phyloP scores from a whole-genome alignment of 2,113 vertebrate genomes.

The Taurulus bubalis region DNA sequence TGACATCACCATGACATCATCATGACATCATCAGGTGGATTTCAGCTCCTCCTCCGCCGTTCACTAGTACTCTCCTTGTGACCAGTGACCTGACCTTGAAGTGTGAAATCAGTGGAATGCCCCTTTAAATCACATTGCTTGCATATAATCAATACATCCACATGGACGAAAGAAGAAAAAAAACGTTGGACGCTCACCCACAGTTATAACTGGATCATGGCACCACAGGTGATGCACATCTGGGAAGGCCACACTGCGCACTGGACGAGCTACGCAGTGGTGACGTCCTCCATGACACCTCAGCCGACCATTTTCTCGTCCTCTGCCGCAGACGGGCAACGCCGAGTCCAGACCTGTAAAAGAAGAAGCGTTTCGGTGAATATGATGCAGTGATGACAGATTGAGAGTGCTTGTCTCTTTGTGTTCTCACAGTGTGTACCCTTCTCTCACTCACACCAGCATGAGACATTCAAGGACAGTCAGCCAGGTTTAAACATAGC shows the following conservation, averaged over 20 bases:
- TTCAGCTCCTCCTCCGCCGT: not conserved
- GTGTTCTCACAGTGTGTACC: slow-evolving; percentile 1
- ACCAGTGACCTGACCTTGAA: not conserved
- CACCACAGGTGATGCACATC: slow-evolving; percentile 85
- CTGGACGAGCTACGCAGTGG: slow-evolving; percentile 54
- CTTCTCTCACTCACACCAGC: slow-evolving; percentile 10
- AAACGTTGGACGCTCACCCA: slow-evolving; percentile 86
- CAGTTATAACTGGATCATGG: slow-evolving; percentile 93
- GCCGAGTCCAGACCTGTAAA: slow-evolving; percentile 44
- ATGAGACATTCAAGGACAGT: slow-evolving; percentile 27
- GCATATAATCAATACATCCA: not conserved
- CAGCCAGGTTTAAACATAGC: slow-evolving; percentile 33
- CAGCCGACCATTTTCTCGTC: slow-evolving; percentile 47
- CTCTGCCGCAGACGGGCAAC: slow-evolving; percentile 30
- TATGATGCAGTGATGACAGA: slow-evolving; percentile 8
- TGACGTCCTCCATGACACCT: slow-evolving; percentile 53
- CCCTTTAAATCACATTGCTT: not conserved
- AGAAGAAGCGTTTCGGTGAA: not conserved
- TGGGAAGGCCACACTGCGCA: slow-evolving; percentile 74
- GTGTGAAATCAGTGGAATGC: not conserved
- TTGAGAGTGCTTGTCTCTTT: not conserved
- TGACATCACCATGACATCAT: slow-evolving; percentile 4
- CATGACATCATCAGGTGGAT: not conserved
- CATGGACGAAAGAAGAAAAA: not conserved
- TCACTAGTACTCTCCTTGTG: not conserved